Conservation (phyloP, 2,113 vertebrate species). For the Neodon shergylaensis region DNA sequence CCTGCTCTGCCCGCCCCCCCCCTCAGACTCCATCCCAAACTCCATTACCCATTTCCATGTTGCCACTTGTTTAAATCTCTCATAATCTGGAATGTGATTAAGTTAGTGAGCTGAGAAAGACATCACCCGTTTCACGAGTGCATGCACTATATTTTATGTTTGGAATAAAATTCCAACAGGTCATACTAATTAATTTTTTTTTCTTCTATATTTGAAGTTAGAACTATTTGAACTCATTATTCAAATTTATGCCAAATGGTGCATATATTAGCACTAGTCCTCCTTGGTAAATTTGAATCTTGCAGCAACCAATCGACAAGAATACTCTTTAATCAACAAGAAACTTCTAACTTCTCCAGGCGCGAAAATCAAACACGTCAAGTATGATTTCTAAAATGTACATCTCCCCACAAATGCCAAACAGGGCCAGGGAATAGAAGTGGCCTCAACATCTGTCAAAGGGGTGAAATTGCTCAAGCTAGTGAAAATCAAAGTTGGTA, state of each 20-base stretch:
- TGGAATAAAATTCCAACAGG: conserved; percentile 67
- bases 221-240: conserved; percentile 50
- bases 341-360: not conserved
- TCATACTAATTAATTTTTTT: conserved; percentile 69
- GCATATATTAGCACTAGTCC: conserved; percentile 60
- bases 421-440: not conserved
- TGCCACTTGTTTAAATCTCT: conserved; percentile 37
- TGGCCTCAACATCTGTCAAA: not conserved
- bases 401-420: not conserved
- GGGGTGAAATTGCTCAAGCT: not conserved
- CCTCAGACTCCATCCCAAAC: not conserved
- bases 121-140: conserved; percentile 25
- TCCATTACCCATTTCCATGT: conserved; percentile 5
- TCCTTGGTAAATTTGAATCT: conserved; percentile 38
- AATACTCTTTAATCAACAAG: not conserved
- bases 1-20: not conserved
- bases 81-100: conserved; percentile 26
- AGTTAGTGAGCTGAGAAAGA: conserved; percentile 27
- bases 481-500: conserved; percentile 6
- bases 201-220: conserved; percentile 51
- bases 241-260: conserved; percentile 60
- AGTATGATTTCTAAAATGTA: not conserved
- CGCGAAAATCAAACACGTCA: conserved; percentile 36
- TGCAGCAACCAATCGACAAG: conserved; percentile 12
- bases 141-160: conserved; percentile 31